phyloP scores from a whole-genome alignment of 2,888 invertebrate species.

The Acrobasis suavella region DNA sequence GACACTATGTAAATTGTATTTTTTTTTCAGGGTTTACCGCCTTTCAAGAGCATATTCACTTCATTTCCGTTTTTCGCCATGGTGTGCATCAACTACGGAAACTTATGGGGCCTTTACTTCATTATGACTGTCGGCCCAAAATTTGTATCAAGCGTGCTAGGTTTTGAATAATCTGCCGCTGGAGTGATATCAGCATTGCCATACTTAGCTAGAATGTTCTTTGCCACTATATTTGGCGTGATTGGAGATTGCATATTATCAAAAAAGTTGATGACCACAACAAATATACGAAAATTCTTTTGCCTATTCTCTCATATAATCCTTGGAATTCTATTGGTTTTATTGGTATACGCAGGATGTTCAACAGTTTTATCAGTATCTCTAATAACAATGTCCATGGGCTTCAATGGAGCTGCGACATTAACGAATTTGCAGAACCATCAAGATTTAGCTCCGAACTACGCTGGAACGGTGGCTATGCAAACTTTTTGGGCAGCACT shows the following conservation, averaged over 20 bases:
- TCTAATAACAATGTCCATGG: slow-evolving; percentile 85
- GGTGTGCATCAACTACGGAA: slow-evolving; percentile 87
- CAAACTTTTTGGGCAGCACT: slow-evolving; percentile 87
- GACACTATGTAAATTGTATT: slow-evolving; percentile 19
- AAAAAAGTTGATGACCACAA: slow-evolving; percentile 66
- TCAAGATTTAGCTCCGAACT: slow-evolving; percentile 90
- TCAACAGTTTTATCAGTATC: slow-evolving; percentile 84
- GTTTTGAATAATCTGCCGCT: slow-evolving; percentile 87
- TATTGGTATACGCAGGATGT: slow-evolving; percentile 84
- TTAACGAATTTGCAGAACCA: slow-evolving; percentile 84
- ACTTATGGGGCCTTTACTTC: slow-evolving; percentile 89
- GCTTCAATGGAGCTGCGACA: slow-evolving; percentile 85
- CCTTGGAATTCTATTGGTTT: slow-evolving; percentile 76
- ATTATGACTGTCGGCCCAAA: slow-evolving; percentile 89
- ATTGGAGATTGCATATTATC: slow-evolving; percentile 84
- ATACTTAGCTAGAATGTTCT: slow-evolving; percentile 85
- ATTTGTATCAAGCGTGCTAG: slow-evolving; percentile 87
- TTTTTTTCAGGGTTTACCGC: slow-evolving; percentile 82
- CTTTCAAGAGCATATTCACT: slow-evolving; percentile 82
- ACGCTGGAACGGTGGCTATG: slow-evolving; percentile 91
- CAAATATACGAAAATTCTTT: slow-evolving; percentile 84
- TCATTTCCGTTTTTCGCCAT: slow-evolving; percentile 88
- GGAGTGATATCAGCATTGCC: slow-evolving; percentile 87
- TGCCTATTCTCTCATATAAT: slow-evolving; percentile 83
- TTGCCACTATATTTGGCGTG: slow-evolving; percentile 87